These are phyloP conservation scores for Aleiodes testaceus DNA, from an alignment of 2,888 invertebrate species.

Conservation along the genomic window DNA sequence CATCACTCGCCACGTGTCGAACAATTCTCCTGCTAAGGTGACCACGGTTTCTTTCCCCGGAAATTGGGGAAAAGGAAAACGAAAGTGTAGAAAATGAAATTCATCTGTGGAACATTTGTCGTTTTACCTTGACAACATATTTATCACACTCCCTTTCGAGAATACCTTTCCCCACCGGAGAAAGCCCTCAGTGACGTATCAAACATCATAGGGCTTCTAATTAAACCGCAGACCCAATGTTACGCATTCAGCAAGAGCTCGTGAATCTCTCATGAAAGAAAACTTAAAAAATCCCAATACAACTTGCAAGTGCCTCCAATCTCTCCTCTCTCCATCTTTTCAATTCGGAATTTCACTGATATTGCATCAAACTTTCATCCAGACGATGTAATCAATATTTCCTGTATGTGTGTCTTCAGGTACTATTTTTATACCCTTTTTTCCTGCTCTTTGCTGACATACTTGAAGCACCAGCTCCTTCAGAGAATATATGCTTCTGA, in stretches of 20 bases:
- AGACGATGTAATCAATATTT: too few relatives aligned
- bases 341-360: too few relatives aligned
- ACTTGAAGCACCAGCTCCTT: too few relatives aligned
- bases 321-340: not conserved
- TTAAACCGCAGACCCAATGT: conserved; percentile 35
- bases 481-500: too few relatives aligned
- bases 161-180: not conserved
- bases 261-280: not conserved
- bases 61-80: not conserved
- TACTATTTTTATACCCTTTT: too few relatives aligned
- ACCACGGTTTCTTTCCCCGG: conserved; percentile 2
- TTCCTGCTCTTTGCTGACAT: too few relatives aligned
- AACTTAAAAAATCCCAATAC: conserved; percentile 6
- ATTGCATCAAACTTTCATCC: too few relatives aligned
- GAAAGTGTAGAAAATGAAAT: not conserved
- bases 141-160: conserved; percentile 7
- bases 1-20: conserved; percentile 23
- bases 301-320: not conserved
- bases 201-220: conserved; percentile 36
- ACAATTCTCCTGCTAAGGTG: not conserved
- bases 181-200: conserved; percentile 29
- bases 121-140: not conserved
- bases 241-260: not conserved
- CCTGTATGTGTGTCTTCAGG: too few relatives aligned
- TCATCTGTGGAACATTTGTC: not conserved